phyloP scores from a whole-genome alignment of 2,797 vertebrate species.

The Acipenser transmontanus region DNA sequence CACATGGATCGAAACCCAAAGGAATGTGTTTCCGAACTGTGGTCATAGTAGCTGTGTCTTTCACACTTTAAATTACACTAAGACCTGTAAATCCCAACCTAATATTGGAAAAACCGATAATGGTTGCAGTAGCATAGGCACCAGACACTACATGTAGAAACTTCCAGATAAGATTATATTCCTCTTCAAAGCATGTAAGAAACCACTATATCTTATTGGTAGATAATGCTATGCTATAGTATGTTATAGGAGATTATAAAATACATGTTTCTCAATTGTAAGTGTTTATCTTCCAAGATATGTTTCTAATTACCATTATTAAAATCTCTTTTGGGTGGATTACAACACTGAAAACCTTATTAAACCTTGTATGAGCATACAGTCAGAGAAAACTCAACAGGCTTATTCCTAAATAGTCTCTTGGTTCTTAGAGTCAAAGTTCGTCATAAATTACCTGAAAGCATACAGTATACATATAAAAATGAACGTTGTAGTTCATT shows the following conservation, averaged over 20 bases:
- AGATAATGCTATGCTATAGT: slow-evolving; percentile 16
- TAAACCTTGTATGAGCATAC: slow-evolving; percentile 28
- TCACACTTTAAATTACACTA: slow-evolving; percentile 51
- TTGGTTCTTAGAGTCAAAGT: too few species aligned
- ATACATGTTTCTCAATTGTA: slow-evolving; percentile 21
- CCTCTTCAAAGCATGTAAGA: background rate
- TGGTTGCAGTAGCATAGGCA: slow-evolving; percentile 13
- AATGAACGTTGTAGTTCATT: too few species aligned
- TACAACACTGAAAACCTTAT: slow-evolving; percentile 33
- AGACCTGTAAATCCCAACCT: slow-evolving; percentile 45
- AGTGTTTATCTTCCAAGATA: slow-evolving; percentile 20
- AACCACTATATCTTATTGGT: slow-evolving; percentile 15
- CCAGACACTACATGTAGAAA: slow-evolving; percentile 13
- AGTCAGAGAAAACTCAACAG: slow-evolving; percentile 25
- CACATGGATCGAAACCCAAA: slow-evolving; percentile 54
- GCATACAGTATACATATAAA: too few species aligned
- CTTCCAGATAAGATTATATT: background rate
- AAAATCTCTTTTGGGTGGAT: slow-evolving; percentile 28
- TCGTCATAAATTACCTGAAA: too few species aligned
- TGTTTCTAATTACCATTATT: slow-evolving; percentile 40
- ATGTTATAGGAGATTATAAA: slow-evolving; percentile 32
- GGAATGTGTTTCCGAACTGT: slow-evolving; percentile 49
- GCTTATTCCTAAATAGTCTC: too few species aligned
- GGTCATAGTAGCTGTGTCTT: slow-evolving; percentile 52
- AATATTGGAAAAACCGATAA: background rate